A percentile compares a stretch with the other conserved stretches of the same genome.
Conservation (phyloP, 2,888 invertebrate species). For the Drosophila anomalata region DNA sequence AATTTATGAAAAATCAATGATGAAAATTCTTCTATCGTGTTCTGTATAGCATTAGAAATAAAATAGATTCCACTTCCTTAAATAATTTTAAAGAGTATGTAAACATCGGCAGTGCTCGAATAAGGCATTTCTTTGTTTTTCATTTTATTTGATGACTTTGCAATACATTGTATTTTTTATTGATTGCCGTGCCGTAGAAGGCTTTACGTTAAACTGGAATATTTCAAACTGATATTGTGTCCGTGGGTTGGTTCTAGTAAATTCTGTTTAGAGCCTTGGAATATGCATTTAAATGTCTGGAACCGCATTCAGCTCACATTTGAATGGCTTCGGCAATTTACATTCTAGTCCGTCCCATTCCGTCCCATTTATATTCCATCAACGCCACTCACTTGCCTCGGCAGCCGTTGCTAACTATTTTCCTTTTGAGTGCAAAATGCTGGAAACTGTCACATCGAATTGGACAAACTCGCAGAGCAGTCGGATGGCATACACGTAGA, state of each 20-base stretch:
- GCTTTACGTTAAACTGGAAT: background rate
- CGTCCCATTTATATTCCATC: constrained; percentile 29
- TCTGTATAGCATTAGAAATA: too few relatives aligned
- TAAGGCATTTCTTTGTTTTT: background rate
- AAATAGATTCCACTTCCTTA: too few relatives aligned
- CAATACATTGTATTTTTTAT: background rate
- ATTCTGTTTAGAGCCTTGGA: background rate
- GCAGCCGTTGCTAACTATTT: constrained; percentile 33
- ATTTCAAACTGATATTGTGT: background rate
- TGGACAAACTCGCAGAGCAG: constrained; percentile 39
- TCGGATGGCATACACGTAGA: constrained; percentile 42
- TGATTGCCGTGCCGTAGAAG: background rate
- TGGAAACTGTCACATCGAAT: constrained; percentile 51
- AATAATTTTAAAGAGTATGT: background rate
- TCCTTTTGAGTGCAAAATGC: constrained; percentile 41
- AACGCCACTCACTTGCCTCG: constrained; percentile 6
- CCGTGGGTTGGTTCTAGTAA: background rate
- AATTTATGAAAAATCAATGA: background rate
- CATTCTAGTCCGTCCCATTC: constrained; percentile 12
- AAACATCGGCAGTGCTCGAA: background rate
- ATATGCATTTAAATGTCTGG: constrained; percentile 1
- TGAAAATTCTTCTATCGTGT: too few relatives aligned
- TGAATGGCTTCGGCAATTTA: constrained; percentile 7
- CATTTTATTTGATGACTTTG: background rate
- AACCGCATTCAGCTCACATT: constrained; percentile 26